These are phyloP conservation scores for Phalacrocorax carbo DNA, from an alignment of 2,113 vertebrate species.

Conservation along the genomic window DNA sequence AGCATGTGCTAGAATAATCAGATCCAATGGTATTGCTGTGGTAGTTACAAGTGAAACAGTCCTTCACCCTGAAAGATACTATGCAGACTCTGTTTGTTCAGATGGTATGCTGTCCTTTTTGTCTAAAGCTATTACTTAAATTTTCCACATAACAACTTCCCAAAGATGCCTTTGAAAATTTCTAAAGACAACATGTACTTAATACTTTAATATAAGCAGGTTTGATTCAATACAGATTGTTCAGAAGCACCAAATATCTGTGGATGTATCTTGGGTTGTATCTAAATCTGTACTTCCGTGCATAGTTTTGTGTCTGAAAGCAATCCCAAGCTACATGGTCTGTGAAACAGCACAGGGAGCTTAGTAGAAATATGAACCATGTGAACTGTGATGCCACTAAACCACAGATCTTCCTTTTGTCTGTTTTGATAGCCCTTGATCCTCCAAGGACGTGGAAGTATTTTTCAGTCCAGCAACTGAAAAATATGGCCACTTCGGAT, in stretches of 20 bases:
- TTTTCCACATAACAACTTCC: slow-evolving; percentile 75
- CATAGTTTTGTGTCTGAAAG: slow-evolving; percentile 69
- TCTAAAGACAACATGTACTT: slow-evolving; percentile 73
- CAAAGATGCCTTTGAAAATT: slow-evolving; percentile 75
- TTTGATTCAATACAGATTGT: slow-evolving; percentile 72
- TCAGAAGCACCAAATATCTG: slow-evolving; percentile 53
- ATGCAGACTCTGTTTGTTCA: slow-evolving; percentile 71
- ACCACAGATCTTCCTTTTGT: slow-evolving; percentile 69
- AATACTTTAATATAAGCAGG: slow-evolving; percentile 76
- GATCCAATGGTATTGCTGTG: neutral
- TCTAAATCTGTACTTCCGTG: slow-evolving; percentile 77
- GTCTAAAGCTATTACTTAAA: slow-evolving; percentile 69
- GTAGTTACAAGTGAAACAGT: slow-evolving; percentile 36
- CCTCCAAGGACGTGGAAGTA: slow-evolving; percentile 51
- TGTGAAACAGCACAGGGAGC: slow-evolving; percentile 62
- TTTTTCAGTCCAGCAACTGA: slow-evolving; percentile 43
- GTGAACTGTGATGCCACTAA: slow-evolving; percentile 64
- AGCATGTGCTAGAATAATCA: neutral
- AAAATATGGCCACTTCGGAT: slow-evolving; percentile 40
- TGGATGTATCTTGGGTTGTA: slow-evolving; percentile 67
- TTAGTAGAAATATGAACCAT: slow-evolving; percentile 77
- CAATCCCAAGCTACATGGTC: slow-evolving; percentile 57
- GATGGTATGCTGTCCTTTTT: slow-evolving; percentile 68
- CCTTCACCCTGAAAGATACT: slow-evolving; percentile 25
- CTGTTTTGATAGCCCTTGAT: slow-evolving; percentile 74